Conservation (phyloP, 2,888 invertebrate genomes). For the Spodoptera picta region DNA sequence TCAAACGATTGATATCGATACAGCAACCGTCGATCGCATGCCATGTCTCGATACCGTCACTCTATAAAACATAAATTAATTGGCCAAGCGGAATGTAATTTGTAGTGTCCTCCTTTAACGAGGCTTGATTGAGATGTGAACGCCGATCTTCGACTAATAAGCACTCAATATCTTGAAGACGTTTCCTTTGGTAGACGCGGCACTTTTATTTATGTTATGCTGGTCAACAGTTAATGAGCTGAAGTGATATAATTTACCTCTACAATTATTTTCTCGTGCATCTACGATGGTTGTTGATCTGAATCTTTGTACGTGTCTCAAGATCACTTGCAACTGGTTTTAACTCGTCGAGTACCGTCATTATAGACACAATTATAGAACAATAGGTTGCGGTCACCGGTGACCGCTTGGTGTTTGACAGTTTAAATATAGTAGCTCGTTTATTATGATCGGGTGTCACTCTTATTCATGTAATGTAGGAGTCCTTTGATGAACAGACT, state of each 20-base stretch:
- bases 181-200: conserved; percentile 32
- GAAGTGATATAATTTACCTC: conserved; percentile 32
- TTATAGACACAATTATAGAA: too few relatives aligned
- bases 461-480: conserved; percentile 4
- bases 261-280: conserved; percentile 32
- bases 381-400: too few relatives aligned
- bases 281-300: conserved; percentile 10
- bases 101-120: conserved; percentile 66
- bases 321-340: conserved; percentile 8
- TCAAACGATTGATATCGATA: conserved; percentile 74
- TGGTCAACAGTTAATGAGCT: conserved; percentile 37
- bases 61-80: conserved; percentile 68
- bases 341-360: too few relatives aligned
- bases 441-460: conserved; percentile 31
- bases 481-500: conserved; percentile 2
- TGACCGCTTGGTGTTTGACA: too few relatives aligned
- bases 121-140: conserved; percentile 66
- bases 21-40: conserved; percentile 59
- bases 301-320: neutral
- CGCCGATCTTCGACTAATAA: conserved; percentile 48
- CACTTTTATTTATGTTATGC: conserved; percentile 41
- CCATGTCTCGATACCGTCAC: conserved; percentile 61
- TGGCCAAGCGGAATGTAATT: conserved; percentile 67
- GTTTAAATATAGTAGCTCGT: conserved; percentile 25
- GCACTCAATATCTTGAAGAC: conserved; percentile 41